Conservation (phyloP, 2,888 invertebrate species). For the Dastarcus helophoroides region DNA sequence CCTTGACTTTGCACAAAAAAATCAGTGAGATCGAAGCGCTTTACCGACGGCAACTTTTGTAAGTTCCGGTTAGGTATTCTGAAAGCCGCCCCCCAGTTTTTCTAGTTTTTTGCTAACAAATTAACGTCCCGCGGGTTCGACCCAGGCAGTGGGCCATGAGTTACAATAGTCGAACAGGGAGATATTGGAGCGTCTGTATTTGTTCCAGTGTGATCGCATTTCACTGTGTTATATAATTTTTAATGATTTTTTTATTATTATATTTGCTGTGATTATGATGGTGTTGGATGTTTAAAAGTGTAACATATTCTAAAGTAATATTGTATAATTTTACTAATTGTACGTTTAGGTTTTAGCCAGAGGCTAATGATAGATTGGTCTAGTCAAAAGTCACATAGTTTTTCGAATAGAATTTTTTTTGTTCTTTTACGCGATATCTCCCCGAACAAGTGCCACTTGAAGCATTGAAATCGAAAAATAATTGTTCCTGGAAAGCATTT, state of each 20-base stretch:
- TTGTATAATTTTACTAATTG: constrained; percentile 19
- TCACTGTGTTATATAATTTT: constrained; percentile 27
- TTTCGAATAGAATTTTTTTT: constrained; percentile 19
- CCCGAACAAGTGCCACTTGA: too few relatives aligned
- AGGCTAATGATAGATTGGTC: constrained; percentile 30
- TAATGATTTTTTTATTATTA: constrained; percentile 27
- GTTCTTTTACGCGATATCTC: constrained; percentile 40
- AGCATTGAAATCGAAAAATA: too few relatives aligned
- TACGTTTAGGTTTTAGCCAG: constrained; percentile 16
- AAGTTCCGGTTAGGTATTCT: too few relatives aligned
- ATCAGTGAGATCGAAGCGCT: too few relatives aligned
- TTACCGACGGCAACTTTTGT: too few relatives aligned
- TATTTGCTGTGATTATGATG: constrained; percentile 34
- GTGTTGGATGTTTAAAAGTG: constrained; percentile 29
- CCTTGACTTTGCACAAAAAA: too few relatives aligned
- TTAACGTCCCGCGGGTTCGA: constrained; percentile 27
- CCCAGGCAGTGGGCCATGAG: constrained; percentile 29
- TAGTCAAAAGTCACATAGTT: constrained; percentile 28
- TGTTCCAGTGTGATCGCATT: constrained; percentile 26
- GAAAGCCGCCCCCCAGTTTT: too few relatives aligned
- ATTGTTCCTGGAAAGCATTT: too few relatives aligned
- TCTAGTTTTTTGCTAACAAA: too few relatives aligned
- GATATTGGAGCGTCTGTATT: constrained; percentile 30
- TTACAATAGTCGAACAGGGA: constrained; percentile 32
- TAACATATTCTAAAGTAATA: constrained; percentile 29